Evolutionary conservation across 37 sponge, comb jelly and placozoan genomes (phyloP).

Genomic region (Halichondria panicea): DNA sequence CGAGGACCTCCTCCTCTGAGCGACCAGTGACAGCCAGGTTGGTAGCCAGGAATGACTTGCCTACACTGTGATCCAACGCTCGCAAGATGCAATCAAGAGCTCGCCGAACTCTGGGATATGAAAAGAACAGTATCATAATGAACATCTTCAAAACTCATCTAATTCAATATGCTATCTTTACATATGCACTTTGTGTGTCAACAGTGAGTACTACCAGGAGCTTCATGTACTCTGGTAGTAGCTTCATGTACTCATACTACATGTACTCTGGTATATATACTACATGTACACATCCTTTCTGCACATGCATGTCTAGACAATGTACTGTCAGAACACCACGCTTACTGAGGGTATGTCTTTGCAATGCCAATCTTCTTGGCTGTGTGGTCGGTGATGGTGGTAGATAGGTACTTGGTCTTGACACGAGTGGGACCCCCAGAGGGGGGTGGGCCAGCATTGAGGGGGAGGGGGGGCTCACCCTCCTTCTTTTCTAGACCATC

Average conservation of each 20-base stretch:
- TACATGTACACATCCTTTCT: neutral
- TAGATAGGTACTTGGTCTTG: conserved; percentile 79
- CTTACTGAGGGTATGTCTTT: conserved; percentile 76
- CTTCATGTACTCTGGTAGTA: too few species aligned
- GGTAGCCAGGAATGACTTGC: conserved; percentile 68
- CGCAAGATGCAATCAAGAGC: conserved; percentile 84
- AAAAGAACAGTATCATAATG: neutral
- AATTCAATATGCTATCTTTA: neutral
- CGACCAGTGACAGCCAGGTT: conserved; percentile 49
- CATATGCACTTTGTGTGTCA: neutral
- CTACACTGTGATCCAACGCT: conserved; percentile 80
- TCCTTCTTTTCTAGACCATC: conserved; percentile 90
- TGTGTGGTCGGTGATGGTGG: conserved; percentile 85
- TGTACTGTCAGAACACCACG: neutral
- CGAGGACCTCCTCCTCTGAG: conserved; percentile 38
- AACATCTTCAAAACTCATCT: neutral
- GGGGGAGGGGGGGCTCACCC: conserved; percentile 94
- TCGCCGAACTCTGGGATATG: conserved; percentile 52
- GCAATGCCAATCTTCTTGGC: conserved; percentile 89
- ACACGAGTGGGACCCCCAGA: conserved; percentile 69
- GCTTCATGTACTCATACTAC: too few species aligned
- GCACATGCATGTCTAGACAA: neutral
- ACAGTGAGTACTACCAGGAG: too few species aligned
- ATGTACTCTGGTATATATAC: too few species aligned
- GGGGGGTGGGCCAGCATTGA: conserved; percentile 66